Percentiles rank a stretch among this genome's conserved stretches.
Evolutionary conservation across 2,113 vertebrate genomes (phyloP).

Genomic region (Coptodon rendalli): DNA sequence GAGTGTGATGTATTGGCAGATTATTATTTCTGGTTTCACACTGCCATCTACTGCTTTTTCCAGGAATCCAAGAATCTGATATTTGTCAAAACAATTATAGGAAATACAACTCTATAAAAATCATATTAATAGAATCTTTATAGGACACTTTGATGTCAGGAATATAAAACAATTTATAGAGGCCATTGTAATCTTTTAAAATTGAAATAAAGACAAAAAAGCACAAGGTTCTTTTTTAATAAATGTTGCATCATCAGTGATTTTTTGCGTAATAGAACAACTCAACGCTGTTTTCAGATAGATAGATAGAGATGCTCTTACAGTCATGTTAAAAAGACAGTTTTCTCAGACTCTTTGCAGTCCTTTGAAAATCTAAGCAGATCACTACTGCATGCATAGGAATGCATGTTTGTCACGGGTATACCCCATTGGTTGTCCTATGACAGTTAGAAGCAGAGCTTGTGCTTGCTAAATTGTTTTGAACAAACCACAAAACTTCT

Average conservation of each 20-base stretch:
- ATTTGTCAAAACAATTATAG: neutral
- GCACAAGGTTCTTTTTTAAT: neutral
- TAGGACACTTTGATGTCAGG: neutral
- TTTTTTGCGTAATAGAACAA: no score
- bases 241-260: neutral
- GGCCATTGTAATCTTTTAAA: neutral
- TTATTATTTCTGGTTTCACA: constrained; percentile 26
- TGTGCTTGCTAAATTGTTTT: neutral
- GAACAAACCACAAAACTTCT: neutral
- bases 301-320: neutral
- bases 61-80: neutral
- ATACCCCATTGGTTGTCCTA: neutral
- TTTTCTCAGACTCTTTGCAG: neutral
- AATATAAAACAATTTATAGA: neutral
- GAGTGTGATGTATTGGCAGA: neutral
- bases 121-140: neutral
- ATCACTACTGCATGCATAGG: neutral
- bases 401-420: neutral
- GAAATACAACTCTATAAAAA: neutral
- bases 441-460: neutral
- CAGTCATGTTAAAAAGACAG: neutral
- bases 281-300: neutral
- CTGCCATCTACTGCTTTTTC: constrained; percentile 53
- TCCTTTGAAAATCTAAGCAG: neutral
- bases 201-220: neutral